Conservation (phyloP, 2,797 vertebrate genomes). For the Acrossocheilus fasciatus region DNA sequence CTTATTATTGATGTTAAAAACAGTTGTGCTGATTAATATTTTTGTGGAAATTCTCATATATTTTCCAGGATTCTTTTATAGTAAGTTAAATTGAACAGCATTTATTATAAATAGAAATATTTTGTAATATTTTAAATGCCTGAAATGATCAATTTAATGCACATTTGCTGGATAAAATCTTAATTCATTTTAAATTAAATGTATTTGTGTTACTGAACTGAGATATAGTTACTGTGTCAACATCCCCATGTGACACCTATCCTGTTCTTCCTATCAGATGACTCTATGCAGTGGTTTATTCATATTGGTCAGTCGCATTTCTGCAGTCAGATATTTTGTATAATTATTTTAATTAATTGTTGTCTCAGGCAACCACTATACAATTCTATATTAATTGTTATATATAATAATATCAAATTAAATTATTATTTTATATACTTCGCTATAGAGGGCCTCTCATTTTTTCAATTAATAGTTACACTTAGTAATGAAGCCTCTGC, state of each 20-base stretch:
- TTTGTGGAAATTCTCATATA: not conserved
- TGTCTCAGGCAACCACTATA: not conserved
- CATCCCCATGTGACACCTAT: not conserved
- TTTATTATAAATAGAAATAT: not conserved
- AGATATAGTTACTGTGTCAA: not conserved
- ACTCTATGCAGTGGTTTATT: not conserved
- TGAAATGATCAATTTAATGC: not conserved
- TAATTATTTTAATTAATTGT: not conserved
- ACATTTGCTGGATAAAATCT: not conserved
- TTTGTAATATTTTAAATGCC: no score
- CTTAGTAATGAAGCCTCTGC: not conserved
- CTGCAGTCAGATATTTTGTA: not conserved
- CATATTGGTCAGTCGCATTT: not conserved
- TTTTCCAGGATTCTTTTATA: not conserved
- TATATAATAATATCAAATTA: not conserved
- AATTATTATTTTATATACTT: not conserved
- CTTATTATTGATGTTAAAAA: not conserved
- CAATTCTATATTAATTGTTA: not conserved
- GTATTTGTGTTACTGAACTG: not conserved
- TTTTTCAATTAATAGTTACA: not conserved
- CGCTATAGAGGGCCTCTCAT: not conserved
- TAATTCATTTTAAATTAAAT: not conserved
- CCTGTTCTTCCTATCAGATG: not conserved
- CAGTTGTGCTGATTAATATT: not conserved
- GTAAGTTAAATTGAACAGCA: not conserved